Percentiles rank a stretch among this genome's conserved stretches.
Conservation (phyloP, 2,113 vertebrate species). For the Pelecanus crispus region DNA sequence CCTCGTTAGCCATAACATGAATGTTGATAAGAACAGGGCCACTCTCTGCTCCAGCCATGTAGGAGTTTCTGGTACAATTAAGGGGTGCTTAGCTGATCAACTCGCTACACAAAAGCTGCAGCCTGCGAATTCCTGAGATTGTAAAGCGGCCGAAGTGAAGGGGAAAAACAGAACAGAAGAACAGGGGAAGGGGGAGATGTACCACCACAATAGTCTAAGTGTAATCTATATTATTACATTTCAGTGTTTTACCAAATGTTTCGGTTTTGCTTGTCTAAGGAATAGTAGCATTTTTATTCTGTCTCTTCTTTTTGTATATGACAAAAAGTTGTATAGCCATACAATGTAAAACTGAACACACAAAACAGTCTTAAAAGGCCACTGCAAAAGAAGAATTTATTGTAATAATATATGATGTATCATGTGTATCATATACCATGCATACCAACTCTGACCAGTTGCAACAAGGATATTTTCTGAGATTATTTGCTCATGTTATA, state of each 20-base stretch:
- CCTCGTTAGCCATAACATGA: too few species aligned
- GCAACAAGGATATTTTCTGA: background rate
- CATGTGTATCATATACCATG: background rate
- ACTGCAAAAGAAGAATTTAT: background rate
- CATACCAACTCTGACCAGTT: background rate
- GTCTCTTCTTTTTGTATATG: background rate
- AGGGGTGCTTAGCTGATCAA: too few species aligned
- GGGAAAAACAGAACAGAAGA: too few species aligned
- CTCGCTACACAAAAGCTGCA: too few species aligned
- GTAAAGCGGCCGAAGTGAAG: too few species aligned
- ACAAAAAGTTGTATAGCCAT: background rate
- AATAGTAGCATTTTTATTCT: background rate
- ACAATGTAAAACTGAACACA: background rate
- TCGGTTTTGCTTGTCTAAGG: background rate
- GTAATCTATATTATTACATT: background rate
- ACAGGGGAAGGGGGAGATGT: too few species aligned
- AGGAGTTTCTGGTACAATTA: too few species aligned
- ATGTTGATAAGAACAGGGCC: too few species aligned
- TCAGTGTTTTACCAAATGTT: background rate
- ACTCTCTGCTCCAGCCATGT: too few species aligned
- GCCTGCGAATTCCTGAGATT: too few species aligned
- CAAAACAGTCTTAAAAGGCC: background rate
- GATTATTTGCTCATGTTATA: background rate
- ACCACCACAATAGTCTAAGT: too few species aligned
- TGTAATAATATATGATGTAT: background rate